Conservation (phyloP, 2,113 vertebrate species). For the Origma solitaria region DNA sequence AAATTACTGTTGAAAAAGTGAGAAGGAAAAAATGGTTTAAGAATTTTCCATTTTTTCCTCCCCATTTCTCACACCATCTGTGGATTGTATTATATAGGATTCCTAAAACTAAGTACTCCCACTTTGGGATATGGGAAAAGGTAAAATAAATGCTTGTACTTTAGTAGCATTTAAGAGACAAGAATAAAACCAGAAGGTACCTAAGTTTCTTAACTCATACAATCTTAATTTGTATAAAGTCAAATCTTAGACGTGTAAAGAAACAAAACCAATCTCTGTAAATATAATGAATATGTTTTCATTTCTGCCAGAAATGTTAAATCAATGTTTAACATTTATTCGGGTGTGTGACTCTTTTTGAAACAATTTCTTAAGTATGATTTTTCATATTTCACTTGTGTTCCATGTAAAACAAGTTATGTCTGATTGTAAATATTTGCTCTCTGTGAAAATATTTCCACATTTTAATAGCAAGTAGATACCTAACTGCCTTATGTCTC, state of each 20-base stretch:
- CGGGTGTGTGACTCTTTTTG: background rate
- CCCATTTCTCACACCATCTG: background rate
- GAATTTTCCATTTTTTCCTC: background rate
- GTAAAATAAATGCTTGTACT: background rate
- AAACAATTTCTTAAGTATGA: background rate
- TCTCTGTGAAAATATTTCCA: background rate
- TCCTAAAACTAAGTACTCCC: background rate
- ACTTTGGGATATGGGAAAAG: background rate
- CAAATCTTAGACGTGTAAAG: background rate
- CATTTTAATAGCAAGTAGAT: background rate
- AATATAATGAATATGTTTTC: background rate
- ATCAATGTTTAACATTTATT: background rate
- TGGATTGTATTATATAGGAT: background rate
- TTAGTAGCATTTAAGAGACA: background rate
- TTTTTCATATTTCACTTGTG: background rate
- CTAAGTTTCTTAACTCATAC: background rate
- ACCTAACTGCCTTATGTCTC: background rate
- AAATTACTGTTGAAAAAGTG: background rate
- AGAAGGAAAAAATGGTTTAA: background rate
- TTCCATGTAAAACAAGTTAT: background rate
- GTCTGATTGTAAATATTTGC: background rate
- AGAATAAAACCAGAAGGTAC: background rate
- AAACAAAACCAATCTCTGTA: background rate
- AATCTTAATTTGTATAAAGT: background rate
- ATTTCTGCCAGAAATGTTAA: background rate